Base-by-base conservation (phyloP, 2,797 vertebrate genomes). In the Erethizon dorsatum region DNA sequence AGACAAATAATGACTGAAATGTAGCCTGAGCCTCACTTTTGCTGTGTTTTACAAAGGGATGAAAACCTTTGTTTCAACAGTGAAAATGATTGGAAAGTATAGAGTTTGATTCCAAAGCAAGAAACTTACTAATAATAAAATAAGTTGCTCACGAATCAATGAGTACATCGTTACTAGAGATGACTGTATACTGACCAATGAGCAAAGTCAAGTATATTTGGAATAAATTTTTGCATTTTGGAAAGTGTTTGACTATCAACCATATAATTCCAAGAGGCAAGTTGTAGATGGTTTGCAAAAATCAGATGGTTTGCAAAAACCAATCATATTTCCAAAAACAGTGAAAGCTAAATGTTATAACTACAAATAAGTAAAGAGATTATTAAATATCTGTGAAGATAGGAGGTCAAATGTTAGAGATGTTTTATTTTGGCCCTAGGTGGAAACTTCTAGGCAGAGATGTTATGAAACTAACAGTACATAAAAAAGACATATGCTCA, bases 401-500 rank as follows among this genome's bases (percentile, higher is more conserved):
- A 73, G 28, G 57, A 69, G 6, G 33, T 89, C 50, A 47, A n/a
- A 83, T 94, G 37, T 86, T 52, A 83, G 26, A 80, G 0, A 10
- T 47, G 10, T 71, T 91, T 89, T 90, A 84, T 71, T 88, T 57
- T 33, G 75, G 26, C 11, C 10, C 3, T 57, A 61, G 18, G 45
- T 77, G 10, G 33, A 90, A 90, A 89, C 17, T 75, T 71, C 77
- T 31, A 80, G 13, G 28, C 14, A 87, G 69, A 87, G 45, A 84
- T 79, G 7, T 57, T 77, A 56, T 86, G 63, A 93, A 93, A 79
- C 20, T 31, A 78, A 78, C 31, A 47, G n/a, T 31, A 89, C 91
- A 52, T 85, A 95, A 96, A 84, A 79, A 84, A 67, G 56, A 73
- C 61, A 41, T 87, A 54, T 20, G 56, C n/a, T 85, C 63, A 65